Evolutionary conservation across 2,113 vertebrate genomes (phyloP).

Genomic region (Pelobates fuscus): DNA sequence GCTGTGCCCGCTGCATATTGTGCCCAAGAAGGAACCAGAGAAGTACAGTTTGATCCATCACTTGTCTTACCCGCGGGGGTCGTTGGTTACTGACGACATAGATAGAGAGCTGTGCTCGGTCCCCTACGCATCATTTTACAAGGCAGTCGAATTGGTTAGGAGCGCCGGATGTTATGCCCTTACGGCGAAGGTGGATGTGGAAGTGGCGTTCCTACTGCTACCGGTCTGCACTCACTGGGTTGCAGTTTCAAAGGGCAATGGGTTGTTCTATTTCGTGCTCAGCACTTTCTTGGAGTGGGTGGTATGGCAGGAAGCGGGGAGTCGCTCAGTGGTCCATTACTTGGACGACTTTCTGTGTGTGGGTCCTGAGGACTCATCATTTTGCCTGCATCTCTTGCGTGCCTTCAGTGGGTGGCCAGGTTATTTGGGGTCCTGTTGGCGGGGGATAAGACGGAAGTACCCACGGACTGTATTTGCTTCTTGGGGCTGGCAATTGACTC

Average conservation of each 20-base stretch:
- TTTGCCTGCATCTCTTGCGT: too few species aligned
- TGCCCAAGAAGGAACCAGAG: neutral
- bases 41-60: neutral
- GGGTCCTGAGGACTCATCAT: neutral
- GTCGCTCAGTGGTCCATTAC: neutral
- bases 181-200: neutral
- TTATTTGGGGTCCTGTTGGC: neutral
- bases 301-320: neutral
- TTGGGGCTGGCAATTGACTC: constrained; percentile 1
- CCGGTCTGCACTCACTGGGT: neutral
- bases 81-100: neutral
- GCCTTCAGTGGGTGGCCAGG: neutral
- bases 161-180: neutral
- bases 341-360: neutral
- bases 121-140: neutral
- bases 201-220: neutral
- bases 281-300: constrained; percentile 3
- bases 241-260: neutral
- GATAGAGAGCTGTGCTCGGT: neutral
- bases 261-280: neutral
- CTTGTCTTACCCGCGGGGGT: neutral
- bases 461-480: neutral
- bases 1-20: neutral
- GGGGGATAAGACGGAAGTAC: neutral
- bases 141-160: neutral